Conservation (phyloP, 1,140 invertebrate species). For the silkworm (Bombyx mori) region ASM3026992v2 NC_085110.1:15778001-15778500, state of each 20-base stretch:
- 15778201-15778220: slow-evolving; percentile 63
- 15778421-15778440: slow-evolving; percentile 5
- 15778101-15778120: slow-evolving; percentile 22
- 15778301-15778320: no score
- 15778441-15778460: no score
- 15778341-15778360: slow-evolving; percentile 19
- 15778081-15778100: slow-evolving; percentile 27
- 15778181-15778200: slow-evolving; percentile 35
- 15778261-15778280: slow-evolving; percentile 9
- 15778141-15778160: slow-evolving; percentile 23
- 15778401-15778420: slow-evolving; percentile 3
- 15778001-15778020: slow-evolving; percentile 10
- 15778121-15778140: slow-evolving; percentile 38
- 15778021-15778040: slow-evolving; percentile 17
- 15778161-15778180: slow-evolving; percentile 53
- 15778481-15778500: slow-evolving; percentile 4
- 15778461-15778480: slow-evolving; percentile 6
- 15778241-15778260: slow-evolving; percentile 12
- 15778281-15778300: neutral
- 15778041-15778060: slow-evolving; percentile 29
- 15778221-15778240: slow-evolving; percentile 10
- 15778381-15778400: slow-evolving; percentile 1
- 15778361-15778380: slow-evolving; percentile 15
- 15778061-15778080: slow-evolving; percentile 2
- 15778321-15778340: no score